phyloP scores from a whole-genome alignment of 2,888 invertebrate species.

The Cheiracanthium punctorium region DNA sequence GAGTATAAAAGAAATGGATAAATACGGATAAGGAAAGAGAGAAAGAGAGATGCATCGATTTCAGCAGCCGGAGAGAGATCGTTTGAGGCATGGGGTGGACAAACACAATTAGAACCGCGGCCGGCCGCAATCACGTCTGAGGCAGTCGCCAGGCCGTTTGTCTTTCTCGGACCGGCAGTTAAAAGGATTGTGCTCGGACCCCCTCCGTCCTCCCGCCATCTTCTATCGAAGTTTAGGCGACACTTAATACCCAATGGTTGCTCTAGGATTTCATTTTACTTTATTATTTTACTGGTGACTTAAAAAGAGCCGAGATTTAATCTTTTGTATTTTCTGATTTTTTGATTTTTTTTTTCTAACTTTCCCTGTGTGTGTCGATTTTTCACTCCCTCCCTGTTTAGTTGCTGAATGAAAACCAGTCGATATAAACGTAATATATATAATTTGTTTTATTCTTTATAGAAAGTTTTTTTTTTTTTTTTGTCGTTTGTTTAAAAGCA shows the following conservation, averaged over 20 bases:
- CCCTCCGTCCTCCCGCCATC: no score
- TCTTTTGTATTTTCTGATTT: no score
- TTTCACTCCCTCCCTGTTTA: neutral
- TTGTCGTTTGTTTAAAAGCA: no score
- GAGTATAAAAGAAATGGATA: neutral
- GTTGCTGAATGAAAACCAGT: neutral
- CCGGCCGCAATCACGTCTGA: constrained; percentile 66
- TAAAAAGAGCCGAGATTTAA: neutral
- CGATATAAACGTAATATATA: no score
- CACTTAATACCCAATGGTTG: constrained; percentile 45
- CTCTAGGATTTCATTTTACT: neutral
- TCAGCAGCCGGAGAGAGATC: neutral
- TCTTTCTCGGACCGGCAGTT: constrained; percentile 49
- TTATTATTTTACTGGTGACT: neutral
- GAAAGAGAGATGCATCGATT: constrained; percentile 9
- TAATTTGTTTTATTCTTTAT: no score
- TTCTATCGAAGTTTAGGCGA: constrained; percentile 27
- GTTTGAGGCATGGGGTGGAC: constrained; percentile 60
- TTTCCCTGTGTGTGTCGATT: neutral
- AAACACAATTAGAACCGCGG: constrained; percentile 67
- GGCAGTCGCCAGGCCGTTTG: constrained; percentile 50
- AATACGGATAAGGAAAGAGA: constrained; percentile 9
- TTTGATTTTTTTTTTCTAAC: no score
- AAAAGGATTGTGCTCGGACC: constrained; percentile 55
- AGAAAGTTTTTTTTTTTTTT: no score